Evolutionary conservation across 2,113 vertebrate species (phyloP).

Genomic region (Dipodomys merriami): DNA sequence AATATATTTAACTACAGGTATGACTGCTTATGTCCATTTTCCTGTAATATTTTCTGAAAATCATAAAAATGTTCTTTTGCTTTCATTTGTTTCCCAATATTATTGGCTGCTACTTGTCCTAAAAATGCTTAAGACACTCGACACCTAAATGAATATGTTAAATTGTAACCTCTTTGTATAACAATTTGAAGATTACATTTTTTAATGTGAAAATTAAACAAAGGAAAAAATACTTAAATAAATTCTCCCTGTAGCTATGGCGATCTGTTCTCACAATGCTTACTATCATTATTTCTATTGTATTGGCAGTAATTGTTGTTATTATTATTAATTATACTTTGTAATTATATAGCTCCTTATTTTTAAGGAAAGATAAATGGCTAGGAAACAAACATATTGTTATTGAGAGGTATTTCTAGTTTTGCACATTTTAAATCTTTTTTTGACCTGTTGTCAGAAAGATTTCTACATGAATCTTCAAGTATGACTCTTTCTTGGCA

Average conservation of each 20-base stretch:
- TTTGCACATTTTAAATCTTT: conserved; percentile 43
- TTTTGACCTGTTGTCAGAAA: conserved; percentile 67
- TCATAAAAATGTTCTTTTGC: conserved; percentile 63
- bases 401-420: conserved; percentile 48
- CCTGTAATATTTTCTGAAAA: conserved; percentile 56
- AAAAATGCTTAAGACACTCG: no score
- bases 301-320: conserved; percentile 59
- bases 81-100: background rate
- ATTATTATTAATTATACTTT: conserved; percentile 68
- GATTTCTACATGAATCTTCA: conserved; percentile 34
- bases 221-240: conserved; percentile 57
- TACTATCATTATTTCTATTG: conserved; percentile 61
- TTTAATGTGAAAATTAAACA: no score
- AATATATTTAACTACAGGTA: conserved; percentile 71
- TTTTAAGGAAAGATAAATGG: conserved; percentile 69
- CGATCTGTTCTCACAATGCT: conserved; percentile 8
- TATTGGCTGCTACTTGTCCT: conserved; percentile 34
- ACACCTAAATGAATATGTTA: no score
- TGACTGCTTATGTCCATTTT: conserved; percentile 51
- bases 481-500: conserved; percentile 4
- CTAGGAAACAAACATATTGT: conserved; percentile 50
- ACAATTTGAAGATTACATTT: no score
- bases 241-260: conserved; percentile 57
- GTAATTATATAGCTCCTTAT: conserved; percentile 65
- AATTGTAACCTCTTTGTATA: background rate